Percentiles rank a stretch among this genome's conserved stretches.
Evolutionary conservation across 2,797 vertebrate species (phyloP).

Genomic region (Poecilia gillii): DNA sequence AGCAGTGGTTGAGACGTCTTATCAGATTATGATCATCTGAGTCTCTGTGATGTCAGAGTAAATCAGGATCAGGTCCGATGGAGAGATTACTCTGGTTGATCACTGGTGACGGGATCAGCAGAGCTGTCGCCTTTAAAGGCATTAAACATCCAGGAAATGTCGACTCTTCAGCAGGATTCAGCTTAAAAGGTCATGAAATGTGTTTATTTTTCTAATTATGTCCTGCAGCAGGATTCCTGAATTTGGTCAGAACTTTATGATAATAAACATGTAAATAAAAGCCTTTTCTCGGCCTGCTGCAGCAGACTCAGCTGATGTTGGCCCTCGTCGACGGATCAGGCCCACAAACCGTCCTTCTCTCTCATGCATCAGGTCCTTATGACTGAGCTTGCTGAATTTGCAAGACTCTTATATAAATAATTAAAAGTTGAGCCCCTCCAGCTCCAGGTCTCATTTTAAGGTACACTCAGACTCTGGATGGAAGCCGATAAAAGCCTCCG

Average conservation of each 20-base stretch:
- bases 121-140: background rate
- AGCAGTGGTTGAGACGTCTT: background rate
- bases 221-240: background rate
- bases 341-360: background rate
- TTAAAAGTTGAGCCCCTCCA: background rate
- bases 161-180: background rate
- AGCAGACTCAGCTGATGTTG: background rate
- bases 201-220: background rate
- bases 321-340: background rate
- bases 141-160: background rate
- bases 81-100: background rate
- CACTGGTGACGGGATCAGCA: background rate
- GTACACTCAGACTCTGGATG: background rate
- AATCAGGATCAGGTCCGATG: background rate
- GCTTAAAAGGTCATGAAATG: too few relatives aligned
- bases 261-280: background rate
- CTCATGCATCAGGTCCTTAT: background rate
- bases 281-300: background rate
- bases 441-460: background rate
- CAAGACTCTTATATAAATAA: background rate
- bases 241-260: background rate
- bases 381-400: background rate
- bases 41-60: background rate
- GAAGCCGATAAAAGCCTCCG: constrained; percentile 1
- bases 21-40: constrained; percentile 7